Evolutionary conservation across 2,113 vertebrate genomes (phyloP), one percentile per base, ranked within the genome.

Genomic region (Psittacula cyanocephala): DNA sequence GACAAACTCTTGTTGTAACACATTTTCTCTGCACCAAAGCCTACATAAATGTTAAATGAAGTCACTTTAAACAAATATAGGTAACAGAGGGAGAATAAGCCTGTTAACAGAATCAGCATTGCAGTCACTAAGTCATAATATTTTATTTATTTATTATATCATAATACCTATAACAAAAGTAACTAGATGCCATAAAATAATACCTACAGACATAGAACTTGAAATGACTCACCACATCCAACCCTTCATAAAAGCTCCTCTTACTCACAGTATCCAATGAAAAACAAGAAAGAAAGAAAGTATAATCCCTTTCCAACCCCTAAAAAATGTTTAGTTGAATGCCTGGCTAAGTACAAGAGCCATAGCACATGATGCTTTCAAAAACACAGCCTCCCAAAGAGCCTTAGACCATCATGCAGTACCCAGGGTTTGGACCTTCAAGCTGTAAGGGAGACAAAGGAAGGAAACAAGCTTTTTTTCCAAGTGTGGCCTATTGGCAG

Each of bases 41-140:
- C 94, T 94, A 91, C 93, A 97, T 95, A 97, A 97, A 97, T 95
- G 94, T 94, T 97, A 96, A 96, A 97, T 97, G 92, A 96, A 95
- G 91, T 57, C 62, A 84, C 91, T 97, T 97, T 95, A 97, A 96
- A 93, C 88, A 97, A 97, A 97, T 96, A 87, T 25, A 95, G 77
- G 94, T 91, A 95, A 96, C 82, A 79, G 87, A 94, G 64, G 65
- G 44, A 92, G 80, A 96, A 97, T 95, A 95, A 96, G 90, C 78
- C 94, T 89, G 77, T 91, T 97, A 97, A 86, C 46, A 77, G 63
- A 91, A 93, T 91, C 95, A 96, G 91, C 74, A 90, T 10, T 95
- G 75, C 85, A 93, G 91, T 89, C 53, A 62, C 86, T 81, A 95
- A 92, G 84, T 96, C 91, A 96, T 94, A 95, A 96, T 96, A 95